Percentiles rank a stretch among this genome's conserved stretches.
phyloP scores from a whole-genome alignment of 1,140 invertebrate genomes.

The Drosophila nannoptera region DNA sequence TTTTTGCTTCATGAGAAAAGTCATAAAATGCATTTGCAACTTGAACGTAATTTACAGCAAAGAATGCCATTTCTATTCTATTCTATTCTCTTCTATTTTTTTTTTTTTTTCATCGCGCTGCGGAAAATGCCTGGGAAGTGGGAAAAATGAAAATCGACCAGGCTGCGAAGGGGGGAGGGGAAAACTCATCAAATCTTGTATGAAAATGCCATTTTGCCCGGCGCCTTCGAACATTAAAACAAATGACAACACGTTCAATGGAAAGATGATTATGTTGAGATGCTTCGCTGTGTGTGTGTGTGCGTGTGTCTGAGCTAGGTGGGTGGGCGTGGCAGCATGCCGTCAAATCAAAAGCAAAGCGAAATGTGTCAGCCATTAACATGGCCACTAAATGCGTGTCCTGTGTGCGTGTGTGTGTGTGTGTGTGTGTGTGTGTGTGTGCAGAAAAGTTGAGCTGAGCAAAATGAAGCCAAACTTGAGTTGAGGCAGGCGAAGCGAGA shows the following conservation, averaged over 20 bases:
- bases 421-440: conserved; percentile 6
- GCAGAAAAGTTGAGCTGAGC: no score
- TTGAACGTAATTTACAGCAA: conserved; percentile 18
- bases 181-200: conserved; percentile 57
- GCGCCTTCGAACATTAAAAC: conserved; percentile 56
- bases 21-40: conserved; percentile 68
- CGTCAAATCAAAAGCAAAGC: conserved; percentile 41
- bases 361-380: conserved; percentile 52
- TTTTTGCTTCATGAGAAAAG: conserved; percentile 45
- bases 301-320: neutral
- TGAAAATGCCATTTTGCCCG: conserved; percentile 24
- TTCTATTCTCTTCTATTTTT: neutral
- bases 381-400: conserved; percentile 53
- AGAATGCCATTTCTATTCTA: conserved; percentile 14
- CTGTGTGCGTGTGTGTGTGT: conserved; percentile 34
- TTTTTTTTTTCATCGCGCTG: neutral
- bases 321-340: neutral
- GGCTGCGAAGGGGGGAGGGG: neutral
- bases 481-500: neutral
- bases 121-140: neutral
- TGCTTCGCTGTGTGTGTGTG: conserved; percentile 24
- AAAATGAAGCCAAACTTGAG: conserved; percentile 13
- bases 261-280: conserved; percentile 51
- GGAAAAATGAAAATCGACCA: conserved; percentile 21
- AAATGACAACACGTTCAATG: conserved; percentile 68